Evolutionary conservation across 2,888 invertebrate genomes (phyloP), one percentile per base, ranked within the genome.

Genomic region (Dicyrtomina minuta): DNA sequence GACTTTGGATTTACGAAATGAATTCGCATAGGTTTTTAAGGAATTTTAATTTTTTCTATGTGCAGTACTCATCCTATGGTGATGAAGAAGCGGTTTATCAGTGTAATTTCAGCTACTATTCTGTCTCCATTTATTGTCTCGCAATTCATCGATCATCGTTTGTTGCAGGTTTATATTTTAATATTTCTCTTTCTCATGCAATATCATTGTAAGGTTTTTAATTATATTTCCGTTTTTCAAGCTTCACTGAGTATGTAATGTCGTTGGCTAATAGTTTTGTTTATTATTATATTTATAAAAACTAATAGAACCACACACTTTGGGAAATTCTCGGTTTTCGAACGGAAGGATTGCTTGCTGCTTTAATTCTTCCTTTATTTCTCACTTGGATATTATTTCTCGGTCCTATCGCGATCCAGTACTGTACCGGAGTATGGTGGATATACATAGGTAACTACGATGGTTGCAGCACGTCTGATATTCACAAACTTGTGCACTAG

Each of bases 61-160:
- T 88, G 75, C 83, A 92, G 96, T 80, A 90, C 94, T 81, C 93
- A 96, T 83, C 93, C 95, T 15, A 86, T 89, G 10, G 92, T 91
- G 5, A 92, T 96, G 77, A 93, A 92, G 81, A 88, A 88, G 80
- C 87, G 95, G 80, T 95, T 95, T 81, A 86, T 91, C 76, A 93
- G 95, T 82, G 93, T 92, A 12, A 87, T 88, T 75, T 84, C 90
- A 73, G 91, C 93, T 84, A 89, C 91, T 85, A 81, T 92, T 65
- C 80, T 94, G 66, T 89, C 93, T 15, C 92, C 93, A 61, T 83
- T 89, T 71, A 88, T 92, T 80, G 86, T 92, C 61, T 89, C 90
- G 80, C 85, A 87, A 78, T 90, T 91, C 79, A 85, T 91, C 43
- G 85, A 87, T 70, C 86, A 87, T 76, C 85, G 86, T 69, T 81